These are phyloP conservation scores for Felis chaus DNA, from an alignment of 2,113 vertebrate species.

Conservation along the genomic window DNA sequence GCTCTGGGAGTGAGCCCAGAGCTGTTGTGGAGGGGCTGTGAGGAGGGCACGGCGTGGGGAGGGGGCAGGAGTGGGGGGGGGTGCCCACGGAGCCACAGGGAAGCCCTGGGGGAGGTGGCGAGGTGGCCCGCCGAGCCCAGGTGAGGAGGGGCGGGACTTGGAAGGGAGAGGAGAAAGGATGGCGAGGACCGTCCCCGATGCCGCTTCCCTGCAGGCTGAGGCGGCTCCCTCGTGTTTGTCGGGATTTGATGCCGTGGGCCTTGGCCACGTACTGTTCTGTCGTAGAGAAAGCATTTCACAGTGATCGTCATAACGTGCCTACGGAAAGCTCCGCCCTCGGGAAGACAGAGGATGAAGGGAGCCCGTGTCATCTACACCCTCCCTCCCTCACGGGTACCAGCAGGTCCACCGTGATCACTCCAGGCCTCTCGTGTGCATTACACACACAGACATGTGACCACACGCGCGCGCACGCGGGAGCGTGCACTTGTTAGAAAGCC, in stretches of 20 bases:
- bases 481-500: background rate
- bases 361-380: rapidly evolving
- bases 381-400: background rate
- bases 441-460: background rate
- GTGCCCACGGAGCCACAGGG: background rate
- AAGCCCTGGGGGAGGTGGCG: background rate
- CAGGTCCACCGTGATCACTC: no score
- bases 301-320: background rate
- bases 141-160: no score
- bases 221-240: rapidly evolving
- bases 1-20: background rate
- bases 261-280: background rate
- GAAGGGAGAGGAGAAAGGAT: background rate
- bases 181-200: background rate
- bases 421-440: no score
- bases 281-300: background rate
- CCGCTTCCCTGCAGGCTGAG: no score
- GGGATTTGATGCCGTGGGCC: background rate
- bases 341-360: no score
- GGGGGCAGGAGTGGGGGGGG: background rate
- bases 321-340: no score
- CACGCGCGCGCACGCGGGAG: no score
- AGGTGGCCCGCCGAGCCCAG: no score
- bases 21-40: no score
- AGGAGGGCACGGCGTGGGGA: background rate